Evolutionary conservation across 2,113 vertebrate species (phyloP), one percentile per base, ranked within the genome.

Genomic region (Haliaeetus leucogaster): DNA sequence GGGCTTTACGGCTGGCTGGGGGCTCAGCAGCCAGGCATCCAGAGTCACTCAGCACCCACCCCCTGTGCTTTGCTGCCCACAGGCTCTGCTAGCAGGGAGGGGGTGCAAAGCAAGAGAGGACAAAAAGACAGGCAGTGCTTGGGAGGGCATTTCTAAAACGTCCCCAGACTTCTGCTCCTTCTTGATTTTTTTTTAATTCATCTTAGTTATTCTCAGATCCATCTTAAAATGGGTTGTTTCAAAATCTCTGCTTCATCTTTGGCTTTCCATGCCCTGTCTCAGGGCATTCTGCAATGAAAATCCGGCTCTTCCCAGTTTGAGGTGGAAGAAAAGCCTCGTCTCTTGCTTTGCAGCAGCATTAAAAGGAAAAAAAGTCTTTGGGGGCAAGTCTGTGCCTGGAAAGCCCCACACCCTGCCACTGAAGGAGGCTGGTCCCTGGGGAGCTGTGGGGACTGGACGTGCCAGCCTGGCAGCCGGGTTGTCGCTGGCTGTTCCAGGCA

Each of bases 1-100:
- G 62, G 21, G 23, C 4, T 65, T 53, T 21, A 18, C 23, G 62
- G 6, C 32, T 61, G 77, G 16, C 32, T 79, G 36, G 42, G 47
- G 29, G 14, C 58, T 81, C 36, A 65, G 62, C 26, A 63, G 42
- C 58, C 0, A 0, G 6, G 23, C 23, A 8, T 13, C 26, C 38
- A 38, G 59, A 19, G 32, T 45, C 68, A 82, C 38, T 13, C 48
- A 72, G 38, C 53, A n/a, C 72, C 43, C 23, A 36, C 11, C 10
- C 45, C 16, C 36, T 80, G 65, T 14, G 19, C 42, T 59, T 71
- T 76, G 66, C 70, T 70, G 36, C 71, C 32, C 6, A 0, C 12
- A 43, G 42, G 30, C 21, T 87, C 65, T 48, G 17, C 50, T 55
- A 52, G 55, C 59, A 53, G 26, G 1, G 8, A 55, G 8, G 27